Evolutionary conservation across 2,797 vertebrate genomes (phyloP).

Genomic region (Sebastes ruberrimus): DNA sequence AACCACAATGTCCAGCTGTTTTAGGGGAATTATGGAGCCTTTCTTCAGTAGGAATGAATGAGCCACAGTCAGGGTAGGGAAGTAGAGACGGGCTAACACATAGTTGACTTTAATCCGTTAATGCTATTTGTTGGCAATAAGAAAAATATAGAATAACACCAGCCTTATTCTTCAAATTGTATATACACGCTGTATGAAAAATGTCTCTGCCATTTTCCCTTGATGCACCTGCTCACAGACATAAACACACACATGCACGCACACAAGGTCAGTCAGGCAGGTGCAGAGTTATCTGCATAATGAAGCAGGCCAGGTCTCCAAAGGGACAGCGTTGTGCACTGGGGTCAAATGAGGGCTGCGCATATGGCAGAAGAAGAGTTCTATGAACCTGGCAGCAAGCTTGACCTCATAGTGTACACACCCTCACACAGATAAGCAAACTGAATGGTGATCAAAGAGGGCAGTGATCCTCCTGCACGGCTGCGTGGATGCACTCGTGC

Average conservation of each 20-base stretch:
- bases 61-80: neutral
- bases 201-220: conserved; percentile 20
- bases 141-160: neutral
- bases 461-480: conserved; percentile 57
- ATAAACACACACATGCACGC: conserved; percentile 51
- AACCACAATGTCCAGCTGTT: neutral
- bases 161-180: conserved; percentile 5
- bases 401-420: conserved; percentile 87
- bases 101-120: neutral
- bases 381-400: conserved; percentile 89
- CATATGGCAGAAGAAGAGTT: conserved; percentile 92
- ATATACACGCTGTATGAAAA: conserved; percentile 9
- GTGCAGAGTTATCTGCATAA: conserved; percentile 95
- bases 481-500: conserved; percentile 32
- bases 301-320: conserved; percentile 93
- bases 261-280: conserved; percentile 87
- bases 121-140: neutral
- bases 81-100: neutral
- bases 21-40: neutral
- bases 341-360: conserved; percentile 92
- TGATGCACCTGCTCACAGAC: conserved; percentile 66
- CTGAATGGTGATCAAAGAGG: conserved; percentile 70
- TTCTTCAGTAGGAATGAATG: neutral
- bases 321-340: conserved; percentile 90
- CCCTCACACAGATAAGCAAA: conserved; percentile 84